These are phyloP conservation scores for Neogale vison DNA, from an alignment of 2,113 vertebrate genomes.

Conservation along the genomic window DNA sequence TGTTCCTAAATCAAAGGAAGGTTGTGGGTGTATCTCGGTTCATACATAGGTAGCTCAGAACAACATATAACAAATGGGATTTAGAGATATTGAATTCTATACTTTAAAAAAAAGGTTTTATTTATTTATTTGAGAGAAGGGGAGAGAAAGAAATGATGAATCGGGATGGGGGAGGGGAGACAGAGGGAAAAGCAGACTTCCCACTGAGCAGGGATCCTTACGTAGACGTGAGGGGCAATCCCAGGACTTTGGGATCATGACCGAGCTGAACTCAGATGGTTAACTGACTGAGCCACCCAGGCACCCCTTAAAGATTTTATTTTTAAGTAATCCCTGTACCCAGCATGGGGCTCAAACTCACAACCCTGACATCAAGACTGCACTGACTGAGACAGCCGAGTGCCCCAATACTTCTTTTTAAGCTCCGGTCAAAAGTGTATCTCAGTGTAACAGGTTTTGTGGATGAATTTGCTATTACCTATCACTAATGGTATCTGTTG, in stretches of 20 bases:
- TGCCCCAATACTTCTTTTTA: neutral
- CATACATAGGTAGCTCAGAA: neutral
- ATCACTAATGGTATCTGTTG: neutral
- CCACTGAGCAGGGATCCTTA: too few species aligned
- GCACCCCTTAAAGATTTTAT: neutral
- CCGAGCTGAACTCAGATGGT: neutral
- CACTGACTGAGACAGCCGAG: neutral
- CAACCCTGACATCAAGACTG: neutral
- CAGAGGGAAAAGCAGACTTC: neutral
- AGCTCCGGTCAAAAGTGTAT: neutral
- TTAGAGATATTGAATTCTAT: neutral
- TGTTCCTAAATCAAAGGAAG: neutral
- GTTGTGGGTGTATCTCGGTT: neutral
- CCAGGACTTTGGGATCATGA: neutral
- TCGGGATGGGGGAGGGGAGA: rapidly evolving
- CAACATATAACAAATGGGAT: neutral
- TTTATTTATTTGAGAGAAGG: neutral
- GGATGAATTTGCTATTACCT: neutral
- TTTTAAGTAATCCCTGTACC: neutral
- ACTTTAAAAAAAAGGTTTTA: neutral
- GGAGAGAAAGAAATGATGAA: neutral
- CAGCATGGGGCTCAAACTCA: neutral
- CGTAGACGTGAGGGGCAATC: too few species aligned
- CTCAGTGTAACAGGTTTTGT: neutral
- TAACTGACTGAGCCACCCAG: neutral